Evolutionary conservation across 2,797 vertebrate genomes (phyloP).

Genomic region (Enteromius unitaeniatus): DNA sequence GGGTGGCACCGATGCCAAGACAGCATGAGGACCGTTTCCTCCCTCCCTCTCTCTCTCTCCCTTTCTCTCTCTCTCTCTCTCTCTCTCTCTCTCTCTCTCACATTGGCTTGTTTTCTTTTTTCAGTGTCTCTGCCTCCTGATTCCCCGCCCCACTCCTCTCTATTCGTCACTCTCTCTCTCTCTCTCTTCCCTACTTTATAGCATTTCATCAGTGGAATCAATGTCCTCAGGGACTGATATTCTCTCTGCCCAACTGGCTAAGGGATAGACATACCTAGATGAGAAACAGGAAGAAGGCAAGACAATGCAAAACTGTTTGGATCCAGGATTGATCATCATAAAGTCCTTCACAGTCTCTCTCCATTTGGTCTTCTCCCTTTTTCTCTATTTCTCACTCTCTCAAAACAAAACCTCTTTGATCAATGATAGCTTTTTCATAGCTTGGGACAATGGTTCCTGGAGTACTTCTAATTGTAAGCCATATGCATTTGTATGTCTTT

Average conservation of each 20-base stretch:
- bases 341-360: conserved; percentile 13
- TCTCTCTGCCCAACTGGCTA: conserved; percentile 44
- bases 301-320: conserved; percentile 55
- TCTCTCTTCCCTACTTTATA: conserved; percentile 48
- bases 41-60: conserved; percentile 21
- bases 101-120: conserved; percentile 15
- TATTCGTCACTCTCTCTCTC: conserved; percentile 5
- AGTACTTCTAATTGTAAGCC: neutral
- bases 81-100: conserved; percentile 12
- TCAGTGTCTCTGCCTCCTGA: conserved; percentile 24
- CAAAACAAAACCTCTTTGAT: neutral
- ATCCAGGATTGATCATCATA: conserved; percentile 18
- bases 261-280: conserved; percentile 18
- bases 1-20: conserved; percentile 54
- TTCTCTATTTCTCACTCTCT: neutral
- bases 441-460: neutral
- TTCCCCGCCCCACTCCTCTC: conserved; percentile 32
- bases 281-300: conserved; percentile 20
- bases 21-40: conserved; percentile 56
- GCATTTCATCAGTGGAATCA: conserved; percentile 59
- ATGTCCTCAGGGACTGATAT: conserved; percentile 51
- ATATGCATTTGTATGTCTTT: neutral
- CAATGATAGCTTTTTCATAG: neutral
- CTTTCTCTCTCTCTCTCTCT: conserved; percentile 2
- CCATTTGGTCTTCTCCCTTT: neutral